phyloP scores from a whole-genome alignment of 2,797 vertebrate species.

The Poeciliopsis infans region DNA sequence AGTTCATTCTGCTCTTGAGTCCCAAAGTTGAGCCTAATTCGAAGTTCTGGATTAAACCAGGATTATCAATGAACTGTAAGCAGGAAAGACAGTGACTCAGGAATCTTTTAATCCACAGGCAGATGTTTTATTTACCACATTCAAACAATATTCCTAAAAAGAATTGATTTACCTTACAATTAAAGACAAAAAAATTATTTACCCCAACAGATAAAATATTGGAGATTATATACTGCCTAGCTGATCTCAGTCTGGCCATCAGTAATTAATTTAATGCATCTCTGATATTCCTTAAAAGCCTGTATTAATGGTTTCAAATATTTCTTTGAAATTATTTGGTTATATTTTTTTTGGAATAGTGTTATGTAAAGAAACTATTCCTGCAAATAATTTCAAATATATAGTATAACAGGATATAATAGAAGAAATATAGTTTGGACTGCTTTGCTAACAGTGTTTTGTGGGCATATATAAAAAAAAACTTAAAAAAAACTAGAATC shows the following conservation, averaged over 20 bases:
- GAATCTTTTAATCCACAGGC: not conserved
- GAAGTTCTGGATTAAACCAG: conserved; percentile 68
- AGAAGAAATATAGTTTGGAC: not conserved
- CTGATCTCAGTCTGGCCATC: not conserved
- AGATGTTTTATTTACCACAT: not conserved
- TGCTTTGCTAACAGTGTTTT: not conserved
- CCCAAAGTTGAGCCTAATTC: conserved; percentile 60
- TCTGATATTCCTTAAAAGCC: not conserved
- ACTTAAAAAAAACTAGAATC: not conserved
- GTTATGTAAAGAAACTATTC: not conserved
- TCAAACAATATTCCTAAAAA: not conserved
- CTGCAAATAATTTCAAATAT: not conserved
- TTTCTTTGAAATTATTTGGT: not conserved
- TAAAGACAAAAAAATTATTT: not conserved
- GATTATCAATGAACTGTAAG: conserved; percentile 81
- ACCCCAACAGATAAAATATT: not conserved
- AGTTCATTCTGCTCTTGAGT: conserved; percentile 61
- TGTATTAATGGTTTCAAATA: not conserved
- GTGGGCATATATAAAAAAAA: not conserved
- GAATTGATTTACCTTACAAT: not conserved
- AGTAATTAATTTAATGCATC: not conserved
- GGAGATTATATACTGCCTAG: not conserved
- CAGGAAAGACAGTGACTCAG: conserved; percentile 5
- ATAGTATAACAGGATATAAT: not conserved
- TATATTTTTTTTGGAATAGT: not conserved